A percentile compares a stretch with the other conserved stretches of the same genome.
phyloP scores from a whole-genome alignment of 2,797 vertebrate species.

The Diplodus puntazzo region DNA sequence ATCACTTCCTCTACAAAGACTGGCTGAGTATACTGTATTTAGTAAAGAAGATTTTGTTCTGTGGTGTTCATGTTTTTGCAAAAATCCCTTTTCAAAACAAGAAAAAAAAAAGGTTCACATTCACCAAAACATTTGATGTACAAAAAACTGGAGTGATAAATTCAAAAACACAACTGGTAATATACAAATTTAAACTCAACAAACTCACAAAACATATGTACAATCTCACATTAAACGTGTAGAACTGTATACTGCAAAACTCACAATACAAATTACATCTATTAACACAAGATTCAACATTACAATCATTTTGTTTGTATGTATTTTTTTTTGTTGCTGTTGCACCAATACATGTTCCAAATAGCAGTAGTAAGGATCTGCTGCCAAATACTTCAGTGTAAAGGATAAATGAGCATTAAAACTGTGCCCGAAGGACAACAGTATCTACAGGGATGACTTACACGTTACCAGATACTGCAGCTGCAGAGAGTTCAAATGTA shows the following conservation, averaged over 20 bases:
- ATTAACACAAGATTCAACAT: constrained; percentile 85
- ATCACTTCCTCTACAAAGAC: constrained; percentile 21
- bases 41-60: constrained; percentile 41
- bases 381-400: constrained; percentile 84
- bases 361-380: constrained; percentile 80
- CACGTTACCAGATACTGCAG: constrained; percentile 54
- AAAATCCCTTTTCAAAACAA: constrained; percentile 66
- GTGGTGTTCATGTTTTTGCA: constrained; percentile 78
- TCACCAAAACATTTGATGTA: constrained; percentile 80
- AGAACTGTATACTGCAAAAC: constrained; percentile 86
- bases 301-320: constrained; percentile 79
- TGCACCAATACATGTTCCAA: constrained; percentile 73
- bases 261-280: constrained; percentile 89
- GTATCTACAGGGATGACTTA: constrained; percentile 48
- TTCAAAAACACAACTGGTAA: constrained; percentile 85
- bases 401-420: constrained; percentile 69
- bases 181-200: constrained; percentile 84
- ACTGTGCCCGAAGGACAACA: constrained; percentile 55
- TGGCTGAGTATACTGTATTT: constrained; percentile 3
- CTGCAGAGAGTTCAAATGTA: constrained; percentile 50
- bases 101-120: constrained; percentile 76
- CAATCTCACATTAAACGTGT: constrained; percentile 87
- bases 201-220: constrained; percentile 87
- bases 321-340: constrained; percentile 50
- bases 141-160: constrained; percentile 81